These are phyloP conservation scores for Poeciliopsis paucimaculata DNA, from an alignment of 2,797 vertebrate species.

Conservation along the genomic window DNA sequence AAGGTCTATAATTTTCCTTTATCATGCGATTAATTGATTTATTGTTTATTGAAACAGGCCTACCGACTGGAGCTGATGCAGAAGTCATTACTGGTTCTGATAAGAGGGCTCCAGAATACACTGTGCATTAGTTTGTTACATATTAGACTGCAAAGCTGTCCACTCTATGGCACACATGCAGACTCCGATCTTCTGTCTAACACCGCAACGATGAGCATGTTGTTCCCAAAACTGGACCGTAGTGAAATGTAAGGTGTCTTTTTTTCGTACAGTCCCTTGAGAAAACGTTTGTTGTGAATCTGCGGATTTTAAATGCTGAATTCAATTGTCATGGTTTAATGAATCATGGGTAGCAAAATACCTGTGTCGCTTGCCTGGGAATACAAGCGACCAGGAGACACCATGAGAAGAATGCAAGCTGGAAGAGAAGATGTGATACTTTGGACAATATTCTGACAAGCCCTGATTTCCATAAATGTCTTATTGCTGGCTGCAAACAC, in stretches of 20 bases:
- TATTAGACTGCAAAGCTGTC: background rate
- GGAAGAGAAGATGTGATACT: background rate
- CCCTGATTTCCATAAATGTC: background rate
- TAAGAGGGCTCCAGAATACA: background rate
- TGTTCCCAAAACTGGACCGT: background rate
- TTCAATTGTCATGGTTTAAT: background rate
- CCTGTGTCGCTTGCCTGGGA: background rate
- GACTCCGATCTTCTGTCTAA: background rate
- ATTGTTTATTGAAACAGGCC: too few relatives aligned
- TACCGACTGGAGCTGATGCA: background rate
- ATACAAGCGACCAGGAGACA: background rate
- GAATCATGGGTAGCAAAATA: background rate
- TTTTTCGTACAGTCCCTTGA: background rate
- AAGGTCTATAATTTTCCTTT: too few relatives aligned
- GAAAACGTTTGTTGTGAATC: background rate
- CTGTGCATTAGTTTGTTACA: background rate
- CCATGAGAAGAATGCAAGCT: background rate
- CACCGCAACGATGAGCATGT: background rate
- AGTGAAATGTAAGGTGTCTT: background rate
- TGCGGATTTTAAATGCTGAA: background rate
- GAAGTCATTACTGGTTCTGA: background rate
- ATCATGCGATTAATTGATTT: too few relatives aligned
- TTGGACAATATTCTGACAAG: background rate
- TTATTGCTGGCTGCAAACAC: background rate
- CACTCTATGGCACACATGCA: background rate